Percentiles rank a stretch among this genome's conserved stretches.
Conservation (phyloP, 2,797 vertebrate species). For the Crypturellus tataupa region DNA sequence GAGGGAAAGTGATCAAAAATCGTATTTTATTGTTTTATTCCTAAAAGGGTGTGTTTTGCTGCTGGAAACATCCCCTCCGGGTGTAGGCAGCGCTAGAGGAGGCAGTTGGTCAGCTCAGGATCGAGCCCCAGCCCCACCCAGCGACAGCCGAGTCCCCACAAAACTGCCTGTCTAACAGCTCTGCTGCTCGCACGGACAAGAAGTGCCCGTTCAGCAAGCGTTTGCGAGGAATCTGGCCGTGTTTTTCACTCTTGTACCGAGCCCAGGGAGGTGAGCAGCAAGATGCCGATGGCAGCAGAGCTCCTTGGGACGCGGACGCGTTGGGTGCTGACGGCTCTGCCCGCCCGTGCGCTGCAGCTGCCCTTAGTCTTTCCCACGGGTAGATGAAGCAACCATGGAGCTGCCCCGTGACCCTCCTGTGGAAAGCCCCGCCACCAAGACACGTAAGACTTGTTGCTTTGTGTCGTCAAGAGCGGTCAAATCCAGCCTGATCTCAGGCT, state of each 20-base stretch:
- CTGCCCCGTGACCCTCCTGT: accelerated
- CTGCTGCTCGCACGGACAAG: neutral
- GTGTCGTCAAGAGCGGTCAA: accelerated
- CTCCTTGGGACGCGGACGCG: too few relatives aligned
- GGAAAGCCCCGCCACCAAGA: neutral
- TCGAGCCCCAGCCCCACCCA: neutral
- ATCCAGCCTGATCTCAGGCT: neutral
- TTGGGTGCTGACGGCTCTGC: neutral
- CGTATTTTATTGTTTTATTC: neutral
- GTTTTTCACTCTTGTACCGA: neutral
- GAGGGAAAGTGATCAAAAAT: too few relatives aligned
- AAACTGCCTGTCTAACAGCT: neutral
- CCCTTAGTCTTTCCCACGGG: neutral
- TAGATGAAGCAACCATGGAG: accelerated
- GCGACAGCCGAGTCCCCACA: neutral
- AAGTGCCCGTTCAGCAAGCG: neutral
- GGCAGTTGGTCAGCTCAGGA: neutral
- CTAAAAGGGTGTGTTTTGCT: neutral
- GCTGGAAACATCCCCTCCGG: neutral
- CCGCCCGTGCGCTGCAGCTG: neutral
- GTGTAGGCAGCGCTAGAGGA: too few relatives aligned
- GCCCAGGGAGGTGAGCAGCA: neutral
- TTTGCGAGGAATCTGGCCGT: neutral
- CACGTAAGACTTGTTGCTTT: neutral
- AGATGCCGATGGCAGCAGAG: neutral